Conservation (phyloP, 2,113 vertebrate genomes). For the Perca flavescens region DNA sequence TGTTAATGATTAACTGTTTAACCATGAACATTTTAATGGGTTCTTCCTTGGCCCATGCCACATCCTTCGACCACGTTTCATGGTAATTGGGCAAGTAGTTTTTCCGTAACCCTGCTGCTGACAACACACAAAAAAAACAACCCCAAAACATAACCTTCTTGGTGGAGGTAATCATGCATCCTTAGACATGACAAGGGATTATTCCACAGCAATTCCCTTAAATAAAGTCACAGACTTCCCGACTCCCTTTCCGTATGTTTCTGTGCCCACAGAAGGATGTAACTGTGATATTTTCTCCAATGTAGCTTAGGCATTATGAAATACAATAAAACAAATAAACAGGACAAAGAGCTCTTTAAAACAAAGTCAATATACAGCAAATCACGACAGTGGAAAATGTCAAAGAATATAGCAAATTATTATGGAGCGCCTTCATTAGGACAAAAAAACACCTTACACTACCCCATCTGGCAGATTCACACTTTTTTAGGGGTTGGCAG, state of each 20-base stretch:
- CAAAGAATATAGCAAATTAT: constrained; percentile 1
- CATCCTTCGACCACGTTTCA: too few relatives aligned
- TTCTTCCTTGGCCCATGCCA: too few relatives aligned
- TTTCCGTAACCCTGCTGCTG: too few relatives aligned
- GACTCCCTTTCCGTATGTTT: not conserved
- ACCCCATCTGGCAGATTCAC: not conserved
- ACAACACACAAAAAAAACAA: too few relatives aligned
- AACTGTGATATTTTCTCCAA: constrained; percentile 9
- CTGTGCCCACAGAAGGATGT: constrained; percentile 1
- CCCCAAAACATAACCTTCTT: too few relatives aligned
- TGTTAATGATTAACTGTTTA: too few relatives aligned
- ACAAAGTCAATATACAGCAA: constrained; percentile 34
- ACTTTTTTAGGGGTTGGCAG: not conserved
- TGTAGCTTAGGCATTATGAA: constrained; percentile 1
- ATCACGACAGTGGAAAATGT: constrained; percentile 35
- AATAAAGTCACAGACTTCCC: not conserved
- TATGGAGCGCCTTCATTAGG: constrained; percentile 2
- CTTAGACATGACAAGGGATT: not conserved
- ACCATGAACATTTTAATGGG: too few relatives aligned
- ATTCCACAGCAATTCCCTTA: not conserved
- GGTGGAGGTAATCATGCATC: not conserved
- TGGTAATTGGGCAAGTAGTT: too few relatives aligned
- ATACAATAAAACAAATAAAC: constrained; percentile 26
- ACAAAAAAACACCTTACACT: not conserved
- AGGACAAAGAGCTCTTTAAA: constrained; percentile 23